phyloP scores from a whole-genome alignment of 2,888 invertebrate genomes.

The Drosophila rubida region DNA sequence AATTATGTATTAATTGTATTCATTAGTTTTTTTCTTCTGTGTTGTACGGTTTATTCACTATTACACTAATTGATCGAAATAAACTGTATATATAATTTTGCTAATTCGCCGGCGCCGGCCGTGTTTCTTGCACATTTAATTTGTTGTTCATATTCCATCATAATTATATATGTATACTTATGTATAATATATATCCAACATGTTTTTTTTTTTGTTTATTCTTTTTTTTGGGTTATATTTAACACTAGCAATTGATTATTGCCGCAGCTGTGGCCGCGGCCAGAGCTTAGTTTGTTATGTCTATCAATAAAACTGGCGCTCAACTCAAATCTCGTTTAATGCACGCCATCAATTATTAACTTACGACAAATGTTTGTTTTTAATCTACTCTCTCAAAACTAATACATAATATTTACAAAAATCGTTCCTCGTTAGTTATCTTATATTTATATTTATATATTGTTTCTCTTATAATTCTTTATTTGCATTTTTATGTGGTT shows the following conservation, averaged over 20 bases:
- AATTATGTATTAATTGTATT: slow-evolving; percentile 25
- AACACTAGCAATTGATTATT: slow-evolving; percentile 59
- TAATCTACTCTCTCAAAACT: slow-evolving; percentile 55
- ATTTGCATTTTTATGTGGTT: slow-evolving; percentile 31
- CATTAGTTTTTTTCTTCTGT: slow-evolving; percentile 34
- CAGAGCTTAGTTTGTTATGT: slow-evolving; percentile 37
- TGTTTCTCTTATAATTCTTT: slow-evolving; percentile 27
- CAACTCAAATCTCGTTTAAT: slow-evolving; percentile 18
- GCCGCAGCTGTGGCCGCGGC: slow-evolving; percentile 34
- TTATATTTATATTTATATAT: slow-evolving; percentile 36
- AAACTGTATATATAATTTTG: slow-evolving; percentile 62
- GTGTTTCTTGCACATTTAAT: slow-evolving; percentile 42
- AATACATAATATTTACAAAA: slow-evolving; percentile 50
- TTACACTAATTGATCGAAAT: slow-evolving; percentile 68
- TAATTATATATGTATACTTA: slow-evolving; percentile 37
- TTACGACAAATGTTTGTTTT: slow-evolving; percentile 36
- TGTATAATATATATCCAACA: slow-evolving; percentile 57
- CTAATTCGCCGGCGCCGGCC: slow-evolving; percentile 64
- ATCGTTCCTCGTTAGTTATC: slow-evolving; percentile 34
- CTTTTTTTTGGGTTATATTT: slow-evolving; percentile 51
- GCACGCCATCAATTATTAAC: slow-evolving; percentile 38
- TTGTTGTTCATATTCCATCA: slow-evolving; percentile 41
- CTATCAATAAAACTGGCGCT: slow-evolving; percentile 57
- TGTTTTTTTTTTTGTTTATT: slow-evolving; percentile 53
- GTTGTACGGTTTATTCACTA: slow-evolving; percentile 73